phyloP scores from a whole-genome alignment of 2,113 vertebrate genomes.

The Gymnorhina tibicen region DNA sequence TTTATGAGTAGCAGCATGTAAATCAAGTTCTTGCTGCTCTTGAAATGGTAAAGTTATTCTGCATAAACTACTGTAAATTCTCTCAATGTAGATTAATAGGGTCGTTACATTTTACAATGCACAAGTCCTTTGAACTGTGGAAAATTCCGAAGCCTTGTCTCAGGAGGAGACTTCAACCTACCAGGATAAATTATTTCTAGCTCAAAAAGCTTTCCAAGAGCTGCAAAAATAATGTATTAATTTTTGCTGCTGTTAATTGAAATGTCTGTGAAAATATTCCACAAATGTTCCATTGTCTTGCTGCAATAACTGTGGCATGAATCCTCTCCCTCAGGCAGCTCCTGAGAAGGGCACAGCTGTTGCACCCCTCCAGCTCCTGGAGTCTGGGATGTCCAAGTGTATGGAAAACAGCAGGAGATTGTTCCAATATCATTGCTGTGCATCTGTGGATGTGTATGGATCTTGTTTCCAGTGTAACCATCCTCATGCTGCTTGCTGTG shows the following conservation, averaged over 20 bases:
- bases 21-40: not conserved
- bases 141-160: not conserved
- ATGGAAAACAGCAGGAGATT: not conserved
- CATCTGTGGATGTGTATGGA: not conserved
- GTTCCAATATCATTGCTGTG: not conserved
- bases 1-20: not conserved
- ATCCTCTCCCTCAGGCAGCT: not conserved
- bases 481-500: not conserved
- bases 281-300: not conserved
- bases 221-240: not conserved
- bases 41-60: not conserved
- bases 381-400: not conserved
- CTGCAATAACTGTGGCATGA: not conserved
- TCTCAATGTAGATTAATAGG: not conserved
- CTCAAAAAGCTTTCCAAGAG: not conserved
- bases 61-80: not conserved
- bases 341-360: not conserved
- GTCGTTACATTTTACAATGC: not conserved
- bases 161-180: not conserved
- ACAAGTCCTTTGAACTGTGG: not conserved
- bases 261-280: not conserved
- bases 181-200: not conserved
- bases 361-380: not conserved
- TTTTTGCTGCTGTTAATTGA: not conserved
- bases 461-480: not conserved